Evolutionary conservation across 2,888 invertebrate species (phyloP).

Genomic region (Macrosiphum euphorbiae): DNA sequence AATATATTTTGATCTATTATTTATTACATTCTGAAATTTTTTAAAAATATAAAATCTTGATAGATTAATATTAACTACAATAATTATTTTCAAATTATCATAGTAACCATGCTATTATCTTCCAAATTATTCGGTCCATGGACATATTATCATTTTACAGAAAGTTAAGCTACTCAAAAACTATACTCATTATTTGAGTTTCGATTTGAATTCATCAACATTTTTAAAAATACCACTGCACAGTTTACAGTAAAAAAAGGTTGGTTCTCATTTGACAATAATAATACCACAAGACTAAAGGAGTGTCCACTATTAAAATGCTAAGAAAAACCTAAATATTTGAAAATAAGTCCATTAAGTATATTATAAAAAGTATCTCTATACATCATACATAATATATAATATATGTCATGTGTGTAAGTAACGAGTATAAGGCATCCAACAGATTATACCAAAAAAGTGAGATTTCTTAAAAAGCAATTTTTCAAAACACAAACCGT

Average conservation of each 20-base stretch:
- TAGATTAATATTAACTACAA: background rate
- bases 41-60: no score
- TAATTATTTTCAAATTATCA: background rate
- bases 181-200: background rate
- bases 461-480: background rate
- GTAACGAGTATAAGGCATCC: background rate
- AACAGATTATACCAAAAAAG: background rate
- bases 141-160: background rate
- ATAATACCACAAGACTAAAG: background rate
- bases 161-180: background rate
- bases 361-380: background rate
- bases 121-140: background rate
- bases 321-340: background rate
- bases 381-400: background rate
- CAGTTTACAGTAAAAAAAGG: background rate
- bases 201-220: background rate
- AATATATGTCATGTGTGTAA: background rate
- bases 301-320: background rate
- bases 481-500: background rate
- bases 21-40: background rate
- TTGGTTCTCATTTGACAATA: background rate
- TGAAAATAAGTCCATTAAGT: background rate
- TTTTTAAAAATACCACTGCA: background rate
- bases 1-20: background rate
- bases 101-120: background rate